Evolutionary conservation across 2,888 invertebrate species (phyloP).

Genomic region (Eupithecia tripunctaria): DNA sequence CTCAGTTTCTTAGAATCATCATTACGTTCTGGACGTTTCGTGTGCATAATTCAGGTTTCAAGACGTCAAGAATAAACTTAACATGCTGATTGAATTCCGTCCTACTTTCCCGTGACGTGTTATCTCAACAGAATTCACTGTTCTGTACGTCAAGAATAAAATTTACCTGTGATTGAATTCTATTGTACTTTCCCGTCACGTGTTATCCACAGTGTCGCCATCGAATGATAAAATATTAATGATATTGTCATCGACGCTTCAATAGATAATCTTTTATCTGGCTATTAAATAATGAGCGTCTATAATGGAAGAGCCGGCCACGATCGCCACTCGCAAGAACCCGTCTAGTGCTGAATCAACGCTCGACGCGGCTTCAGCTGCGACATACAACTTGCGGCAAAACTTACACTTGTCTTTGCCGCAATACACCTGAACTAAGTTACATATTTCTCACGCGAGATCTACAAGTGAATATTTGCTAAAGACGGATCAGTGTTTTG

Average conservation of each 20-base stretch:
- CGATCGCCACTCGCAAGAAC: conserved; percentile 49
- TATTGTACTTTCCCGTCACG: not conserved
- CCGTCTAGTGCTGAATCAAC: conserved; percentile 54
- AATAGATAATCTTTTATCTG: conserved; percentile 83
- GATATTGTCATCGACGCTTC: conserved; percentile 74
- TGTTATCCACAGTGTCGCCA: conserved; percentile 42
- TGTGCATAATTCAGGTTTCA: no score
- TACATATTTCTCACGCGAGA: not conserved
- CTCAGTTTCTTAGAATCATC: conserved; percentile 18
- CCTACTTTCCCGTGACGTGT: no score
- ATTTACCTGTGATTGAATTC: not conserved
- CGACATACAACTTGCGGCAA: not conserved
- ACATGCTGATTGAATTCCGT: no score
- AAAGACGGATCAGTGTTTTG: conserved; percentile 15
- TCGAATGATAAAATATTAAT: conserved; percentile 58
- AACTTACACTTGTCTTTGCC: not conserved
- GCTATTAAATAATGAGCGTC: conserved; percentile 78
- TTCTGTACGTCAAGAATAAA: not conserved
- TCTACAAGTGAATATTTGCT: not conserved
- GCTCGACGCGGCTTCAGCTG: conserved; percentile 33
- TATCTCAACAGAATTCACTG: not conserved
- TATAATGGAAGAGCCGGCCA: conserved; percentile 54
- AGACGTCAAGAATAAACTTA: no score
- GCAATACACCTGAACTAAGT: not conserved
- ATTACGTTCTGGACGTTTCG: conserved; percentile 12